Conservation (phyloP, 2,797 vertebrate genomes). For the Tauraco hartlaubi region DNA sequence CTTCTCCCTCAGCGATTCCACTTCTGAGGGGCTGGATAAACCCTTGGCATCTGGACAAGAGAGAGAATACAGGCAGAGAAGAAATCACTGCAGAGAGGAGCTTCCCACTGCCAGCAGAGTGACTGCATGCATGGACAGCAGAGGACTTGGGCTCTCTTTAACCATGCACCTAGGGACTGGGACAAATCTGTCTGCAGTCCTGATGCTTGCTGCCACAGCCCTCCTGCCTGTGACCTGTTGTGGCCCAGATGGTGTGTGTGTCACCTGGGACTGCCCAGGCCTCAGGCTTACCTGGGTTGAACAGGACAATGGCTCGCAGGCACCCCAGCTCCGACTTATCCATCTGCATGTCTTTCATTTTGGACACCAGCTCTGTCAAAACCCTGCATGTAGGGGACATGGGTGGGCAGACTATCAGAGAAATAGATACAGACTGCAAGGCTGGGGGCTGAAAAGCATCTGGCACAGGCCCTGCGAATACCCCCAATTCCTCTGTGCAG, state of each 20-base stretch:
- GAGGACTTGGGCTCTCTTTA: neutral
- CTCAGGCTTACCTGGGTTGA: conserved; percentile 89
- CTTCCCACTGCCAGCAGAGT: neutral
- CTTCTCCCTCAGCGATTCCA: conserved; percentile 92
- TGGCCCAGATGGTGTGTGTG: neutral
- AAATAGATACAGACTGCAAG: neutral
- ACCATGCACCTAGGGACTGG: neutral
- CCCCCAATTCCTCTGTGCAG: neutral
- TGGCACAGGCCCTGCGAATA: neutral
- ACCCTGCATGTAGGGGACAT: conserved; percentile 80
- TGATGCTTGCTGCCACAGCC: neutral
- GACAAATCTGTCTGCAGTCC: neutral
- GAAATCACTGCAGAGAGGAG: neutral
- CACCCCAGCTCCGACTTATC: conserved; percentile 97
- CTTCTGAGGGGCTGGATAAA: conserved; percentile 91
- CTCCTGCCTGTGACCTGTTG: neutral
- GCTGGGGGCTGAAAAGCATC: neutral
- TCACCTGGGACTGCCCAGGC: neutral
- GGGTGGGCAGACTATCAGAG: neutral
- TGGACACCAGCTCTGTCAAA: conserved; percentile 95
- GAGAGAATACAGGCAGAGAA: neutral
- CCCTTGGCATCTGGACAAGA: conserved; percentile 91
- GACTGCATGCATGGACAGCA: rapidly evolving
- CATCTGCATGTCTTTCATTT: conserved; percentile 99
- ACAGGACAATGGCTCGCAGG: conserved; percentile 94